A percentile compares a stretch with the other conserved stretches of the same genome.
Conservation (phyloP, 2,113 vertebrate species). For the Poecile atricapillus region DNA sequence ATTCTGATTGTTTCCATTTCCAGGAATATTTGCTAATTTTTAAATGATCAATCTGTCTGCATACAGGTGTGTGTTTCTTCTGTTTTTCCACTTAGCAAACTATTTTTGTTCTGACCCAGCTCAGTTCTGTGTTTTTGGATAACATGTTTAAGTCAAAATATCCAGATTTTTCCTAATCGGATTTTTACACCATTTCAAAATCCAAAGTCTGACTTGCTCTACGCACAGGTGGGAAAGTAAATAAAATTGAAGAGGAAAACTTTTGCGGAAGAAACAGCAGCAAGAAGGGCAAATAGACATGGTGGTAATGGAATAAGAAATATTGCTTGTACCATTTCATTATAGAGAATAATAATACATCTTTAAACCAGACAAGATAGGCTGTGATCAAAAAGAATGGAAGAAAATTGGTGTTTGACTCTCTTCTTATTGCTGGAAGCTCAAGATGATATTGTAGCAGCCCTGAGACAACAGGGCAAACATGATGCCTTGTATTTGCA, state of each 20-base stretch:
- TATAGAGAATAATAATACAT: not conserved
- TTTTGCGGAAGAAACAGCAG: not conserved
- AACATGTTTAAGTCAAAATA: not conserved
- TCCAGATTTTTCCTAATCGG: not conserved
- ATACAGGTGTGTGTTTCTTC: not conserved
- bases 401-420: not conserved
- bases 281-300: not conserved
- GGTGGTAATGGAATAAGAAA: not conserved
- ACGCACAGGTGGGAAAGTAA: not conserved
- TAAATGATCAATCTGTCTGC: not conserved
- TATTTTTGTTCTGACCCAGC: not conserved
- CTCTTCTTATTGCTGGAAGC: not conserved
- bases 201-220: not conserved
- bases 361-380: not conserved
- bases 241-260: not conserved
- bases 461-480: not conserved
- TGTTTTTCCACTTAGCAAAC: not conserved
- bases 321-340: not conserved
- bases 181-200: not conserved
- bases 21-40: not conserved
- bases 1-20: not conserved
- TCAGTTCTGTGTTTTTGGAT: not conserved
- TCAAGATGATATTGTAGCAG: not conserved
- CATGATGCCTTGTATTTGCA: not conserved
- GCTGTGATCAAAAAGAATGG: not conserved